phyloP scores from a whole-genome alignment of 2,113 vertebrate species.

The Notarius lentiginosus region DNA sequence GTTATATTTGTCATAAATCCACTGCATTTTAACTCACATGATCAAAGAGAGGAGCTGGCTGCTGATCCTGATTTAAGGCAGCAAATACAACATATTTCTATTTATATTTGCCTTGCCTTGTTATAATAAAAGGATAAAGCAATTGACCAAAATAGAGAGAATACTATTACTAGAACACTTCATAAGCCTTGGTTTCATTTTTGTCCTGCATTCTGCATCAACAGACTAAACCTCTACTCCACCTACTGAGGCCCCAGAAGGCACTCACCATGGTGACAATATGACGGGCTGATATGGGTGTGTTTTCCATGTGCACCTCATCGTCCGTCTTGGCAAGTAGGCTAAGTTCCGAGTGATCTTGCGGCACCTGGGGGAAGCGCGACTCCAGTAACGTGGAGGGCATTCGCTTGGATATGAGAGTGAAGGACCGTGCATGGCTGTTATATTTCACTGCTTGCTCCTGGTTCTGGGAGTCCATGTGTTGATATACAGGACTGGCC shows the following conservation, averaged over 20 bases:
- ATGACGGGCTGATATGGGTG: constrained; percentile 43
- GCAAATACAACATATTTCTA: neutral
- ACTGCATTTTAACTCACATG: neutral
- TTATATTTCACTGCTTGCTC: constrained; percentile 26
- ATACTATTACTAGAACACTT: neutral
- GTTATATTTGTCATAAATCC: neutral
- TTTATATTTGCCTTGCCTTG: neutral
- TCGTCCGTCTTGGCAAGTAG: constrained; percentile 49
- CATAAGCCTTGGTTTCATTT: neutral
- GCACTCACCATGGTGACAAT: constrained; percentile 56
- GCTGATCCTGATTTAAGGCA: neutral
- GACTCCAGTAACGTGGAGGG: constrained; percentile 33
- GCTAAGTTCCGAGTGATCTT: constrained; percentile 24
- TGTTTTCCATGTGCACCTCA: constrained; percentile 45
- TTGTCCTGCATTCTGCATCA: neutral
- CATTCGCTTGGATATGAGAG: constrained; percentile 40
- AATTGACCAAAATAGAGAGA: neutral
- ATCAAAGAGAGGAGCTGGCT: neutral
- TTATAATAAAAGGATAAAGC: neutral
- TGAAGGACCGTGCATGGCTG: constrained; percentile 15
- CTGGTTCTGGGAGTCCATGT: neutral
- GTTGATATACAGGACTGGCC: constrained; percentile 10
- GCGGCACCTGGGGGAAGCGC: constrained; percentile 42
- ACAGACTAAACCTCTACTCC: neutral
- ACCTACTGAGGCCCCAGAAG: neutral